phyloP scores from a whole-genome alignment of 1,140 invertebrate genomes.

The Sycobia sp. region DNA sequence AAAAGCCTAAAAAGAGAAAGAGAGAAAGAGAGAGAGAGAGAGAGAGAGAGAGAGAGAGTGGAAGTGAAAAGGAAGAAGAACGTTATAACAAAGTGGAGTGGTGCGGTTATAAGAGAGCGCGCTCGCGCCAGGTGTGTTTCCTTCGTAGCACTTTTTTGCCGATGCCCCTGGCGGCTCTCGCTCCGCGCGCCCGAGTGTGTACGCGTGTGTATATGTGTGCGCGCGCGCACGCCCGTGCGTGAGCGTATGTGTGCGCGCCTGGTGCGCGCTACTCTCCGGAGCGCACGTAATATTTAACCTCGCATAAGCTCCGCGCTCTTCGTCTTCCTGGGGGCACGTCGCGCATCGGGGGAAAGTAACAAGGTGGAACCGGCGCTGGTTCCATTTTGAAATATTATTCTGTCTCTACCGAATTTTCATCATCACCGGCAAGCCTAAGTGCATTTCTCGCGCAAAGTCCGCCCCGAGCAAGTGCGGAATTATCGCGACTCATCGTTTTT shows the following conservation, averaged over 20 bases:
- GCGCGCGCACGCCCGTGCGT: not conserved
- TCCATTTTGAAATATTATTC: too few relatives aligned
- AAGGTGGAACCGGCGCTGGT: too few relatives aligned
- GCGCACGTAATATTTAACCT: too few relatives aligned
- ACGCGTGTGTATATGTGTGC: not conserved
- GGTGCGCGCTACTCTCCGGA: not conserved
- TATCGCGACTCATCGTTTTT: conserved; percentile 11
- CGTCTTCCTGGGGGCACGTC: too few relatives aligned
- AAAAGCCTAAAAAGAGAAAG: conserved; percentile 2
- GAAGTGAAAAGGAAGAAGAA: not conserved
- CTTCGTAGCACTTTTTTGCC: conserved; percentile 20
- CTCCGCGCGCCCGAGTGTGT: not conserved
- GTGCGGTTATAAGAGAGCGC: conserved; percentile 28
- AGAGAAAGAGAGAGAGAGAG: not conserved
- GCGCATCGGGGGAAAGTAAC: too few relatives aligned
- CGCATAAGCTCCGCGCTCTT: too few relatives aligned
- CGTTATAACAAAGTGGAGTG: conserved; percentile 15
- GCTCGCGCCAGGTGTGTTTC: conserved; percentile 31
- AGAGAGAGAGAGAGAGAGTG: not conserved
- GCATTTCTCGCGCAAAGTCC: too few relatives aligned
- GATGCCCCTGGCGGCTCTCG: not conserved
- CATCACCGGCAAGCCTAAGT: too few relatives aligned
- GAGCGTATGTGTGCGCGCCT: not conserved
- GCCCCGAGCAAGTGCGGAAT: too few relatives aligned
- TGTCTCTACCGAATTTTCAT: too few relatives aligned